Conservation (phyloP, 1,140 invertebrate genomes). For the Periplaneta americana region DNA sequence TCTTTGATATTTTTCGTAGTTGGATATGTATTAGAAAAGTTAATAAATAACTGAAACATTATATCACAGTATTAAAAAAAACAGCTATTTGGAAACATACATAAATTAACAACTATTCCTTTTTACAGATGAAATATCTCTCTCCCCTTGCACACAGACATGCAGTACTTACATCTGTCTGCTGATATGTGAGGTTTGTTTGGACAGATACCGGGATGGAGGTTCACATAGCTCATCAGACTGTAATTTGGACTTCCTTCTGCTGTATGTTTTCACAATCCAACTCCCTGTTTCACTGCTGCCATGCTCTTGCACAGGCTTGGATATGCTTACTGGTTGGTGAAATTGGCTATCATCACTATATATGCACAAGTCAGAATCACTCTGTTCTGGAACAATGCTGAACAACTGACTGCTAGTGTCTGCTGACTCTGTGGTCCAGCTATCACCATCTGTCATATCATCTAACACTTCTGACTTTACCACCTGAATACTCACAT, state of each 20-base stretch:
- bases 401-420: background rate
- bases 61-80: no score
- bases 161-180: no score
- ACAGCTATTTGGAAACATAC: no score
- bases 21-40: no score
- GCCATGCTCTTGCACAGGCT: background rate
- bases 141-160: no score
- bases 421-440: background rate
- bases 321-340: background rate
- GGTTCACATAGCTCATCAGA: no score
- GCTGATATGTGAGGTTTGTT: no score
- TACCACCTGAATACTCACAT: background rate
- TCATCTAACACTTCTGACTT: background rate
- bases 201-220: no score
- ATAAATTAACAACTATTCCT: no score
- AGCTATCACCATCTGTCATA: background rate
- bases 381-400: background rate
- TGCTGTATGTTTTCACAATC: background rate
- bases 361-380: background rate
- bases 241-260: background rate
- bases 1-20: no score
- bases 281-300: background rate
- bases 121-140: no score
- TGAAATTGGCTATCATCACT: background rate
- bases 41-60: no score